Conservation (phyloP, 2,888 invertebrate species). For the Hypselothyrea guttata region DNA sequence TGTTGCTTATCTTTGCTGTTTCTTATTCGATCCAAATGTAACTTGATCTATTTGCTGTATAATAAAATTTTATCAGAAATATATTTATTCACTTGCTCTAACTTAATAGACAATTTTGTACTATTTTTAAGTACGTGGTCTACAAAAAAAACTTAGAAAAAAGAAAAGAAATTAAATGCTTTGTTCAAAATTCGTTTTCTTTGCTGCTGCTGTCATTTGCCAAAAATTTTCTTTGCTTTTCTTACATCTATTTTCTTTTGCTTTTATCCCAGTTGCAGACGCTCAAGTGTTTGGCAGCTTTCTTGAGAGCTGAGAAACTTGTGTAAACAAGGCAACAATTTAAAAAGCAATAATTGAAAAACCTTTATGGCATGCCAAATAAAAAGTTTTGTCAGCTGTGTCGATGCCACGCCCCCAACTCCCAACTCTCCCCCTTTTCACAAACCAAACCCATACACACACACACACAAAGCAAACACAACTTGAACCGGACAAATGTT, state of each 20-base stretch:
- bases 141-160: neutral
- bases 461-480: slow-evolving; percentile 2
- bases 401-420: slow-evolving; percentile 37
- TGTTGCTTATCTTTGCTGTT: too few species aligned
- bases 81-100: too few species aligned
- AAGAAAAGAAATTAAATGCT: slow-evolving; percentile 53
- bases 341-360: slow-evolving; percentile 66
- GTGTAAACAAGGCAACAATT: slow-evolving; percentile 65
- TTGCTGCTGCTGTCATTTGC: slow-evolving; percentile 27
- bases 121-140: too few species aligned
- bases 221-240: slow-evolving; percentile 22
- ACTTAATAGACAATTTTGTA: too few species aligned
- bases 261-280: neutral
- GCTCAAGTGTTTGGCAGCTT: slow-evolving; percentile 45
- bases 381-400: slow-evolving; percentile 56
- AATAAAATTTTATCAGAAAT: too few species aligned
- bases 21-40: too few species aligned
- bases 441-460: slow-evolving; percentile 3
- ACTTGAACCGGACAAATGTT: slow-evolving; percentile 32
- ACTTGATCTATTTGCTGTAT: too few species aligned
- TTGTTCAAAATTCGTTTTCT: slow-evolving; percentile 42
- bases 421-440: too few species aligned
- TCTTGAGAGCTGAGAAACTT: slow-evolving; percentile 48
- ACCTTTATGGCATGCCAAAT: slow-evolving; percentile 60
- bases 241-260: slow-evolving; percentile 14